phyloP scores from a whole-genome alignment of 2,113 vertebrate genomes.

The Oncorhynchus gorbuscha region DNA sequence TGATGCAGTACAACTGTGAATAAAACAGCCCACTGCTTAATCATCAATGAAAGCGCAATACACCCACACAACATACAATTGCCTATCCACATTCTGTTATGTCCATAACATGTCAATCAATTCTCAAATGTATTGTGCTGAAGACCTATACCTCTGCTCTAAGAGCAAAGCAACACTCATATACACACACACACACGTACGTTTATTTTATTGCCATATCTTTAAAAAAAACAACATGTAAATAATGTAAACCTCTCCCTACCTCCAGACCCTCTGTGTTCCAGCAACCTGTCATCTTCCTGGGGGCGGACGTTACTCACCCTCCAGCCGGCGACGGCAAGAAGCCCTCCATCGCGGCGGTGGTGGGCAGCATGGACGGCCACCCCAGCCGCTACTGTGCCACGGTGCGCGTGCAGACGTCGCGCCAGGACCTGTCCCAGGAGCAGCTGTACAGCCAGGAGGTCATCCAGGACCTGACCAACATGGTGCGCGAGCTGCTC shows the following conservation, averaged over 20 bases:
- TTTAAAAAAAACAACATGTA: too few relatives aligned
- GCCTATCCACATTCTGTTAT: too few relatives aligned
- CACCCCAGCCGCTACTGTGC: slow-evolving; percentile 97
- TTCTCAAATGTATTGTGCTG: not conserved
- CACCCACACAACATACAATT: too few relatives aligned
- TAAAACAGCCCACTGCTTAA: too few relatives aligned
- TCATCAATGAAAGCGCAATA: too few relatives aligned
- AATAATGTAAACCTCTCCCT: not conserved
- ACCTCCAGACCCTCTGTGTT: slow-evolving; percentile 90
- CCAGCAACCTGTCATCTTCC: slow-evolving; percentile 97
- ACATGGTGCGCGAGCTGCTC: slow-evolving; percentile 94
- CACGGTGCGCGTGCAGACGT: slow-evolving; percentile 94
- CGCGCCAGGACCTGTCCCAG: slow-evolving; percentile 92
- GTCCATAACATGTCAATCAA: not conserved
- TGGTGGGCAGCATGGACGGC: slow-evolving; percentile 98
- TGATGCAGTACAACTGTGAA: too few relatives aligned
- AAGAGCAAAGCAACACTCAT: too few relatives aligned
- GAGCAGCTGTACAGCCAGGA: slow-evolving; percentile 97
- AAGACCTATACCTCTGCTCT: not conserved
- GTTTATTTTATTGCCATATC: not conserved
- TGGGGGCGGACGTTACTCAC: slow-evolving; percentile 96
- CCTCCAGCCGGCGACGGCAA: slow-evolving; percentile 95
- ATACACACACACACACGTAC: too few relatives aligned
- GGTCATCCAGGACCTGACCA: slow-evolving; percentile 95
- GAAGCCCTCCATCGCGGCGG: slow-evolving; percentile 96